Conservation (phyloP, 2,888 invertebrate genomes). For the Leptinotarsa rubiginosa region DNA sequence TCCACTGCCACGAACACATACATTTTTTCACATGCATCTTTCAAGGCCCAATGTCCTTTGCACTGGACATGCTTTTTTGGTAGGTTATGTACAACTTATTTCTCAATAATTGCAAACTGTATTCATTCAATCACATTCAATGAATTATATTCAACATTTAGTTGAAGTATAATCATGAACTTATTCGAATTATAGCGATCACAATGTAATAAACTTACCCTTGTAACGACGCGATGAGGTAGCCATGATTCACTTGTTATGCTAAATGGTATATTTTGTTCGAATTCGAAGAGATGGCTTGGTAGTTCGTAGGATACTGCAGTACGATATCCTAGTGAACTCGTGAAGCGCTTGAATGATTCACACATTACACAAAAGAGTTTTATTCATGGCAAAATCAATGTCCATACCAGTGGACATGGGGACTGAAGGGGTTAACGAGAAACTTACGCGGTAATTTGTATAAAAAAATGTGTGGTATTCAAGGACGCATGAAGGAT, state of each 20-base stretch:
- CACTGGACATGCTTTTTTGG: slow-evolving; percentile 15
- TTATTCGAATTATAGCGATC: slow-evolving; percentile 16
- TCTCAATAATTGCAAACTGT: slow-evolving; percentile 19
- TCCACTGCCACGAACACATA: slow-evolving; percentile 4
- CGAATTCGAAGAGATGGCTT: slow-evolving; percentile 20
- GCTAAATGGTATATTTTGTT: slow-evolving; percentile 20
- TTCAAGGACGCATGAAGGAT: too few relatives aligned
- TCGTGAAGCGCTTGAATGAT: slow-evolving; percentile 21
- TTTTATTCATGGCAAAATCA: slow-evolving; percentile 22
- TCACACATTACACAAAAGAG: slow-evolving; percentile 20
- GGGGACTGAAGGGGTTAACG: slow-evolving; percentile 23
- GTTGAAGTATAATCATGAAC: slow-evolving; percentile 20
- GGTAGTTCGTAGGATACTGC: slow-evolving; percentile 13
- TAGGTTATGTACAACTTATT: slow-evolving; percentile 17
- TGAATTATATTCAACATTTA: slow-evolving; percentile 22
- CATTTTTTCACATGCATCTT: slow-evolving; percentile 1
- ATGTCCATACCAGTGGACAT: slow-evolving; percentile 18
- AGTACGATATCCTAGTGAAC: slow-evolving; percentile 22
- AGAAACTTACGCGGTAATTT: too few relatives aligned
- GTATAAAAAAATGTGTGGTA: too few relatives aligned
- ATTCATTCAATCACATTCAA: slow-evolving; percentile 19
- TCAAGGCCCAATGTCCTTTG: slow-evolving; percentile 23
- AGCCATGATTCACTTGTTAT: slow-evolving; percentile 23
- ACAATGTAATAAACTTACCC: slow-evolving; percentile 23
- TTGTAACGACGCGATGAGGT: slow-evolving; percentile 22